These are phyloP conservation scores for Pachycephus smyrnensis DNA, from an alignment of 2,888 invertebrate genomes.

Conservation along the genomic window DNA sequence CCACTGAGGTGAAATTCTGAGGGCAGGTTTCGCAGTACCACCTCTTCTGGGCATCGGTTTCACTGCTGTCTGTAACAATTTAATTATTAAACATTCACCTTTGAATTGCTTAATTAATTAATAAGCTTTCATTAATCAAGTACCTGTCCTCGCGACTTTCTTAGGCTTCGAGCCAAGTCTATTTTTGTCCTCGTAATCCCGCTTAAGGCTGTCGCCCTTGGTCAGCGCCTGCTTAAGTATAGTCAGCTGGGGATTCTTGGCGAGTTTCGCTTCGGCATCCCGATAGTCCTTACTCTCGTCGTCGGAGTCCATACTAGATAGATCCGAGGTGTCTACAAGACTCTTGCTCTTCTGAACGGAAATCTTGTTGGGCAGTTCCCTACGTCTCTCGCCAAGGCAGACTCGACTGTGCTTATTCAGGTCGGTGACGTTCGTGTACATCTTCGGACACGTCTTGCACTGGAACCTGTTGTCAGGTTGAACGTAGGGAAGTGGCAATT, in stretches of 20 bases:
- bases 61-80: constrained; percentile 34
- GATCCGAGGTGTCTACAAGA: constrained; percentile 56
- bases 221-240: constrained; percentile 63
- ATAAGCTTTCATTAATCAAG: constrained; percentile 33
- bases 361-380: constrained; percentile 58
- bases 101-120: not conserved
- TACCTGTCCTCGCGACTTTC: constrained; percentile 59
- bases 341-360: constrained; percentile 62
- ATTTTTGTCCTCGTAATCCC: constrained; percentile 54
- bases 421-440: constrained; percentile 58
- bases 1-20: constrained; percentile 52
- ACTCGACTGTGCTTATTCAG: constrained; percentile 59
- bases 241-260: constrained; percentile 64
- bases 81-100: not conserved
- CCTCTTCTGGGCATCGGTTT: constrained; percentile 47
- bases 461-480: constrained; percentile 51
- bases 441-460: constrained; percentile 60
- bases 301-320: constrained; percentile 58
- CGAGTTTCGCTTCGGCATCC: constrained; percentile 67
- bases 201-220: constrained; percentile 54
- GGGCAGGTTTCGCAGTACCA: constrained; percentile 62
- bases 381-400: constrained; percentile 47
- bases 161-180: constrained; percentile 59
- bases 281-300: constrained; percentile 59
- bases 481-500: constrained; percentile 41